These are phyloP conservation scores for Argyrosomus regius DNA, from an alignment of 2,797 vertebrate genomes.

Conservation along the genomic window DNA sequence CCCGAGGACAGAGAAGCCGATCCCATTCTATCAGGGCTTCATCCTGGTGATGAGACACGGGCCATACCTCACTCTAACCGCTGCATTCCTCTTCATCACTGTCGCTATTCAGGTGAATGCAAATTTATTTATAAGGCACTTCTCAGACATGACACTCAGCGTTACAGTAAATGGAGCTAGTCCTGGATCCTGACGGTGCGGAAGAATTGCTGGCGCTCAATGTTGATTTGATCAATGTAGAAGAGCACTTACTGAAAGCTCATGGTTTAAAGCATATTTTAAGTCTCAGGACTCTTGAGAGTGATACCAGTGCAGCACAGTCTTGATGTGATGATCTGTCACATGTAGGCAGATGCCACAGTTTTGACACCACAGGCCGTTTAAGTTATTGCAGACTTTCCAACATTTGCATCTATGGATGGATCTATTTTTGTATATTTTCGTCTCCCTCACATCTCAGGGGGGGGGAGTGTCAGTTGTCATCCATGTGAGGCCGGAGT, in stretches of 20 bases:
- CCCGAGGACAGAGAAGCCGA: constrained; percentile 85
- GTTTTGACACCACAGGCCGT: neutral
- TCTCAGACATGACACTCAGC: constrained; percentile 36
- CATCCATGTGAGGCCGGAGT: constrained; percentile 35
- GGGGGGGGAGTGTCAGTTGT: constrained; percentile 64
- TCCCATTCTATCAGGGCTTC: constrained; percentile 92
- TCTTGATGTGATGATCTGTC: constrained; percentile 23
- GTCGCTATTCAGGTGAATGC: constrained; percentile 94
- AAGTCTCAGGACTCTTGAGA: constrained; percentile 26
- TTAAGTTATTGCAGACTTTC: constrained; percentile 38
- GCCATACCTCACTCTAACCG: constrained; percentile 92
- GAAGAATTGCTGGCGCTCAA: constrained; percentile 44
- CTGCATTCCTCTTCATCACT: constrained; percentile 95
- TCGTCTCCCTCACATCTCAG: constrained; percentile 34
- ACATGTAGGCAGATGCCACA: neutral
- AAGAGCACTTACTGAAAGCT: constrained; percentile 66
- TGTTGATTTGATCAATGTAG: constrained; percentile 73
- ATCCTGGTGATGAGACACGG: constrained; percentile 90
- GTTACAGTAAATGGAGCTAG: constrained; percentile 52
- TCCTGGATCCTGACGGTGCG: constrained; percentile 28
- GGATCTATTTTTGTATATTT: constrained; percentile 39
- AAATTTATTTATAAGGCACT: constrained; percentile 23
- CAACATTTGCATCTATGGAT: constrained; percentile 1
- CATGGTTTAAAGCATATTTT: constrained; percentile 42
- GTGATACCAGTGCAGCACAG: neutral